Evolutionary conservation across 2,797 vertebrate species (phyloP), one percentile per base, ranked within the genome.

Genomic region (Harpagifer antarcticus): DNA sequence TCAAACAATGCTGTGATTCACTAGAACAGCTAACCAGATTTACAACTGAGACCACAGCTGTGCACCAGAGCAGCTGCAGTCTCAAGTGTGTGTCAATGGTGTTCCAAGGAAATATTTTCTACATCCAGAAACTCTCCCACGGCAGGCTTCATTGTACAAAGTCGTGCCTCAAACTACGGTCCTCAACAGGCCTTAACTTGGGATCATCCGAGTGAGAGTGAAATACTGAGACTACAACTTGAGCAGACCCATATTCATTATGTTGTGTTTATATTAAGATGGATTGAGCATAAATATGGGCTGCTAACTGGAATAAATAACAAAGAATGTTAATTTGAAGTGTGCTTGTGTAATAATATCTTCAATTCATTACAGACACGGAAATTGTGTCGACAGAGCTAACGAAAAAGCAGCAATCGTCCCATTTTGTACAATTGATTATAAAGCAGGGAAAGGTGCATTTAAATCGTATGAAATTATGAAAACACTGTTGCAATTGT

Each of bases 11-110:
- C 42, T 20, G 9, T 3, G 17, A 19, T 56, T 81, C 75, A 64
- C 8, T 27, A 1, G 17, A 0, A 69, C 48, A 55, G 63, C 27
- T 5, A 9, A 13, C 6, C 42, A 16, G 23, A 48, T 58, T 16
- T 19, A 65, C 76, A 54, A 17, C 58, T 0, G 31, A 74, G 65
- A 9, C 17, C 52, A 31, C 69, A 83, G 76, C 81, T 80, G 77
- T 76, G 23, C 12, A 43, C 20, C 1, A 13, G n/a, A 81, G 45
- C 86, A 83, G 74, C 79, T 78, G 74, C 52, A 9, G 19, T 2
- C 33, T 23, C 27, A 27, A 27, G 27, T 27, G 27, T 27, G 27
- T 5, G 27, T 27, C 4, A 5, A 27, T 27, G 27, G 27, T 27
- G 27, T 27, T 27, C 27, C 27, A 27, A 27, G 27, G 27, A 5